Conservation (phyloP, 2,113 vertebrate species). For the Gallinago media region DNA sequence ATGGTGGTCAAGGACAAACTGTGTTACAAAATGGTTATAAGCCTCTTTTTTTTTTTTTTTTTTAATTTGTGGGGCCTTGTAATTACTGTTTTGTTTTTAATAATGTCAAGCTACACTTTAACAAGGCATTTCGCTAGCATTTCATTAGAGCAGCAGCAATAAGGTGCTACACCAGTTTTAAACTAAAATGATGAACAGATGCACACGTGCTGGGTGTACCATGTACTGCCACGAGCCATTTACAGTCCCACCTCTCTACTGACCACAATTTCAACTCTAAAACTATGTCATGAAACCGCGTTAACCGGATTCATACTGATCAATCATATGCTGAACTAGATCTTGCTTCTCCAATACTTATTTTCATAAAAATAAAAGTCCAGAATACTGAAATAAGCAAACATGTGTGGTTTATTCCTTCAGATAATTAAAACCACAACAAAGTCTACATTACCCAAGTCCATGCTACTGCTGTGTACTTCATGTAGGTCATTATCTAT, state of each 20-base stretch:
- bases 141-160: slow-evolving; percentile 24
- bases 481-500: neutral
- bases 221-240: fast-evolving
- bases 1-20: neutral
- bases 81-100: slow-evolving; percentile 47
- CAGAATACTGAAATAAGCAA: neutral
- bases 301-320: neutral
- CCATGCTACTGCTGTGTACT: neutral
- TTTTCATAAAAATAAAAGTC: neutral
- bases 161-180: neutral
- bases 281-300: neutral
- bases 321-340: neutral
- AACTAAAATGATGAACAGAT: neutral
- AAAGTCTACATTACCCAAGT: neutral
- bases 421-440: neutral
- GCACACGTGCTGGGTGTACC: fast-evolving
- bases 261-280: neutral
- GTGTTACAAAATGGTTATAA: slow-evolving; percentile 14
- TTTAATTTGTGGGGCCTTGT: slow-evolving; percentile 6
- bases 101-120: slow-evolving; percentile 12
- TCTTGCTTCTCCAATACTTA: neutral
- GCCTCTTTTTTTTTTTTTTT: slow-evolving; percentile 17
- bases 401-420: neutral
- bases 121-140: slow-evolving; percentile 40
- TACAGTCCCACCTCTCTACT: neutral